Conservation (phyloP, 2,113 vertebrate genomes). For the Ammodytes marinus region DNA sequence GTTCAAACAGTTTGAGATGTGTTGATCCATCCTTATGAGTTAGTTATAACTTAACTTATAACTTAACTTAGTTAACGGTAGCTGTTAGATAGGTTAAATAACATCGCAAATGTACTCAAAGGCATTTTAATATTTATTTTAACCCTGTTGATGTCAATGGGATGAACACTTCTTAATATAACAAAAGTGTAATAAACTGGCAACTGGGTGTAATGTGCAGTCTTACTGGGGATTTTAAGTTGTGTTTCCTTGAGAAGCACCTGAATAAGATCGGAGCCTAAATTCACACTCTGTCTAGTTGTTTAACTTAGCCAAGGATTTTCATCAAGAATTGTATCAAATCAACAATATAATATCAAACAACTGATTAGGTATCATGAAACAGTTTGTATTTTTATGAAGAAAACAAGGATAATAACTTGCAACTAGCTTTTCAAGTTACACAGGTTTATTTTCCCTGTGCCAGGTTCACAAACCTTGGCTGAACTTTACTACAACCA, state of each 20-base stretch:
- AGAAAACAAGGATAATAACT: not conserved
- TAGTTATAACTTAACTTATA: no score
- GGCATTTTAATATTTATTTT: not conserved
- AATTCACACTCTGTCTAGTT: no score
- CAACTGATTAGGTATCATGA: not conserved
- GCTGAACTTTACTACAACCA: conserved; percentile 50
- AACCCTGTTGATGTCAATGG: not conserved
- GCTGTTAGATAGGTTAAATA: no score
- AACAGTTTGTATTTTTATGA: not conserved
- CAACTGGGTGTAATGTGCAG: not conserved
- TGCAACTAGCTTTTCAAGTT: conserved; percentile 1
- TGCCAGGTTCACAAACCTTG: conserved; percentile 50
- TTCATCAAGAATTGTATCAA: not conserved
- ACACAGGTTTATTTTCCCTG: conserved; percentile 13
- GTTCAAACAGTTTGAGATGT: not conserved
- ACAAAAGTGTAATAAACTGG: not conserved
- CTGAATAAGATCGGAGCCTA: no score
- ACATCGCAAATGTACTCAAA: not conserved
- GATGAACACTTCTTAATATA: not conserved
- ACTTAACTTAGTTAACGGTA: no score
- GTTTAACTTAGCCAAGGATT: no score
- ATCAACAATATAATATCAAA: not conserved
- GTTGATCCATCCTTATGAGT: not conserved
- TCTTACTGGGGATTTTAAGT: not conserved
- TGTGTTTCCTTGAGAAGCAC: not conserved